Base-by-base conservation (phyloP, 2,797 vertebrate species). In the Neostethus bicornis region DNA sequence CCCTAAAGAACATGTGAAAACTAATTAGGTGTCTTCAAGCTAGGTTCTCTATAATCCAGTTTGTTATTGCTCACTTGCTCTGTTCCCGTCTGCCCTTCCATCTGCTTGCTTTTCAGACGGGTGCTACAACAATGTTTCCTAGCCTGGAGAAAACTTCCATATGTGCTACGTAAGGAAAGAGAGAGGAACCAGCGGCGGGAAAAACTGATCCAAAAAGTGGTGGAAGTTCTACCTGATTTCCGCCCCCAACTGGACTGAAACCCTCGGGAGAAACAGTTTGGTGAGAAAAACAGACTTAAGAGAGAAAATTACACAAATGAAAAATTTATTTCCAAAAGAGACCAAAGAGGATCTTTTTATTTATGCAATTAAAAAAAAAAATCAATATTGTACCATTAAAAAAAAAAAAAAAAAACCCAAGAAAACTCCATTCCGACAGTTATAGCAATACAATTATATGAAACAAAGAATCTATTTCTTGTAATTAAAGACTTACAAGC, bases 211-310 rank as follows among this genome's bases (percentile, higher is more conserved):
- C 91, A 88, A 50, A 96, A 77, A 83, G 96, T 98, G 42, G 73
- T 91, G 0, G 92, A 95, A 79, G 93, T 98, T 73, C 92, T 99
- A 25, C 95, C 95, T 0, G 92, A 97, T 77, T 99, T 97, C 80
- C 85, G 65, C 60, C 54, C 46, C 0, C 66, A 75, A 64, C 79
- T 73, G 2, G 23, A 41, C 39, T 73, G 52, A 42, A 31, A 37
- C 51, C 48, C 59, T 34, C 43, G 57, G 68, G 51, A 64, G 23
- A 67, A 37, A 7, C 7, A 0, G 7, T 41, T n/a, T 55, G 8
- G 24, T 35, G 25, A 14, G 16, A 28, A 23, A 41, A 17, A 41
- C 26, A 9, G 55, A 58, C 35, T 34, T 25, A 29, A 23, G 37
- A 31, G 47, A 50, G 0, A 7, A 42, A 43, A 6, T 51, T 2